A percentile compares a stretch with the other conserved stretches of the same genome.
phyloP scores from a whole-genome alignment of 1,140 invertebrate species.

The Semibalanus balanoides region DNA sequence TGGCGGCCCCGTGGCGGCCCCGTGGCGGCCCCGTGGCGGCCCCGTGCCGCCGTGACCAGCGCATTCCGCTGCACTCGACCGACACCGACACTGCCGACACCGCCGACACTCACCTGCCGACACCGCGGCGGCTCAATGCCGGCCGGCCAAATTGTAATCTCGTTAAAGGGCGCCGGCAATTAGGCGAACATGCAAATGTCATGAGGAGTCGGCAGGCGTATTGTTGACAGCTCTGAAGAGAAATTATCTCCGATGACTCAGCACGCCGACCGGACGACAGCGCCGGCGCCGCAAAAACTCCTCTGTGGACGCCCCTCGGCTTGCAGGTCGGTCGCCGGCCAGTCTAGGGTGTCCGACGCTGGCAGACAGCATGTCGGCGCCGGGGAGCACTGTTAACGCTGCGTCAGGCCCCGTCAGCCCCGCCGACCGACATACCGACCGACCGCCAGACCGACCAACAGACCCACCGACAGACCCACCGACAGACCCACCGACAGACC shows the following conservation, averaged over 20 bases:
- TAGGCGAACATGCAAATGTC: not conserved
- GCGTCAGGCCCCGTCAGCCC: no score
- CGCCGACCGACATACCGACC: no score
- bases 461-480: no score
- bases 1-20: no score
- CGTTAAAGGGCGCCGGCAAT: not conserved
- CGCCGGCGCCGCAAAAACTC: no score
- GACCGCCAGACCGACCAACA: no score
- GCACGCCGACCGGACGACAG: no score
- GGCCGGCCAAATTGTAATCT: not conserved
- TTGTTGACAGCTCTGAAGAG: not conserved
- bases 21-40: no score
- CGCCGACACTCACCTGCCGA: not conserved
- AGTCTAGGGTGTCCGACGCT: no score
- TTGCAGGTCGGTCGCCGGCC: no score
- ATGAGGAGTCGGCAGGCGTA: not conserved
- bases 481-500: no score
- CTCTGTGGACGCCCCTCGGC: no score
- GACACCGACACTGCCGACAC: not conserved
- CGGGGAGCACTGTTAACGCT: not conserved
- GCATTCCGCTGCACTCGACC: not conserved
- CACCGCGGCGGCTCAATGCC: not conserved
- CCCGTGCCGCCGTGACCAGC: not conserved
- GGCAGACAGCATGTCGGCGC: not conserved
- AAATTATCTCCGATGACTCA: not conserved